Evolutionary conservation across 2,113 vertebrate species (phyloP), one percentile per base, ranked within the genome.

Genomic region (Solea senegalensis): DNA sequence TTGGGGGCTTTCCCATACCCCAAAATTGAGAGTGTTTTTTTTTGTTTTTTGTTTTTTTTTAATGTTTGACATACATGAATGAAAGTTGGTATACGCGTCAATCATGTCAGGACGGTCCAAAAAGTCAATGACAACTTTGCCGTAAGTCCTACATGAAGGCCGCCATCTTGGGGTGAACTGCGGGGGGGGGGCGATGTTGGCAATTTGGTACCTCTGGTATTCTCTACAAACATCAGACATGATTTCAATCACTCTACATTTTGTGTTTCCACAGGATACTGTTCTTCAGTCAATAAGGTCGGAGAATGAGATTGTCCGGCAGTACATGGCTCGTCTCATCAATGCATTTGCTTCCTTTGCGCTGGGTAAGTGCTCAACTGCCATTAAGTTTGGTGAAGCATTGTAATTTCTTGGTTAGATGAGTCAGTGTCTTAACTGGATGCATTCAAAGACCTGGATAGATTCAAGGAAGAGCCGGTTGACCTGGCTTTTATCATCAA

Each of bases 341-440:
- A 97, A 98, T 59, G 94, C 96, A 0, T 94, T 98, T 40, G 95
- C 97, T 9, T 99, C 97, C 3, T 89, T 99, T 49, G 90, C 93
- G 9, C 95, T 95, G 85, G 97, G 98, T 99, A 90, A 88, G 93
- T 84, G 58, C 9, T 39, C 48, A 58, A 0, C 3, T 15, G 6
- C 7, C 34, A 34, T 54, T 60, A 61, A 16, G 60, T 62, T 58
- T 45, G 34, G 14, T 63, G 10, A 41, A 16, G n/a, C 62, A 62
- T 75, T 7, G 6, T 65, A 43, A 56, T 65, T 71, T 68, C 41
- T 58, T 76, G 48, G 7, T n/a, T 72, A 39, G 11, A 8, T 10
- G 50, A 77, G 16, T 74, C 65, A 62, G 6, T 44, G 14, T 49
- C 51, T 66, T 69, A 48, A 45, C 28, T 56, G 62, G 40, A 66